Base-by-base conservation (phyloP, 2,888 invertebrate genomes). In the Papilio demoleus region DNA sequence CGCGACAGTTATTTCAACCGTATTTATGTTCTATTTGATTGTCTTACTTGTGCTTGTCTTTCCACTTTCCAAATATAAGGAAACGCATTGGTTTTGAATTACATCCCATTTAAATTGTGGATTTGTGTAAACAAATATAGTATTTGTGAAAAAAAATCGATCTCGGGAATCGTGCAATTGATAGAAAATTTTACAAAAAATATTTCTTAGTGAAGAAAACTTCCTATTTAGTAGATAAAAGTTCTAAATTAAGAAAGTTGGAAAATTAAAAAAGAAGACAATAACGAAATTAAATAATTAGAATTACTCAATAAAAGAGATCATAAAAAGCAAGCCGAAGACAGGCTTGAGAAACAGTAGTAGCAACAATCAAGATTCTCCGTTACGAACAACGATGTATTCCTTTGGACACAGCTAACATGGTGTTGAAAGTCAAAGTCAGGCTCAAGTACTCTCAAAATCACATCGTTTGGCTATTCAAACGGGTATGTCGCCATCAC, bases 351-450 rank as follows among this genome's bases (percentile, higher is more conserved):
- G 17, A 31, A 9, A 5, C 53, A 8, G n/a, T 9, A 27, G 6
- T 45, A n/a, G 31, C 11, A 42, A 63, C 69, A 47, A 72, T 75
- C 81, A 87, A 85, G 73, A 87, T 86, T 78, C 79, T 87, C 14
- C 82, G 87, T 0, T 88, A 84, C 85, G 87, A 90, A 71, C 83
- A 82, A 76, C 76, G 83, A 90, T 91, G 92, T 77, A 86, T 88
- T 61, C 88, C 89, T 31, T 77, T 88, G 77, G 86, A 88, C 78
- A 76, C 89, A 61, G 87, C 89, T 75, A 88, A 83, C 82, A 94
- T 94, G 94, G 93, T 94, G 81, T 87, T 94, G 59, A 92, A 93
- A 76, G 93, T 93, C 71, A 94, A 94, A 81, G 90, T 94, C 72
- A 89, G 93, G 70, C 87, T 94, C 71, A 95, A 94, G 83, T 88